phyloP scores from a whole-genome alignment of 2,113 vertebrate species.

The Dermatemys mawii region DNA sequence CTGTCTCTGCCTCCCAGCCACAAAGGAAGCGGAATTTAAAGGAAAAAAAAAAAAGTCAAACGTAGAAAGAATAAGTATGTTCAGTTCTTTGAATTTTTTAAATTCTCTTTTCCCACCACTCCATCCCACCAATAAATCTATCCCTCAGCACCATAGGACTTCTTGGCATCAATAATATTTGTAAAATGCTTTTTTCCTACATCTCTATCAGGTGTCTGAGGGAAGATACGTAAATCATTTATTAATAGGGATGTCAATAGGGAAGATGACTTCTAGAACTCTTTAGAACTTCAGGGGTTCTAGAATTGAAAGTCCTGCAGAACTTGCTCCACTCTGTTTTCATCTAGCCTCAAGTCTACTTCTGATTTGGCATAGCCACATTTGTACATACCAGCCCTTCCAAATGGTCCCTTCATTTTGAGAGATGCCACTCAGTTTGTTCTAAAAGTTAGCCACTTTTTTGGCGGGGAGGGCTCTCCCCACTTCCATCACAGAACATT shows the following conservation, averaged over 20 bases:
- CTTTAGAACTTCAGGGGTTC: background rate
- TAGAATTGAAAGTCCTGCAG: background rate
- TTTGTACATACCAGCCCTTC: background rate
- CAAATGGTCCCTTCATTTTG: background rate
- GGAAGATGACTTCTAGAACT: background rate
- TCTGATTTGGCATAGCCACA: background rate
- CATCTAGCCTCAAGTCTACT: background rate
- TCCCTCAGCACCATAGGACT: conserved; percentile 51
- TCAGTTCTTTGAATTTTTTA: background rate
- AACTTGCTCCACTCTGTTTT: background rate
- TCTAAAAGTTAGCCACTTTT: background rate
- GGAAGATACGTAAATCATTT: conserved; percentile 2
- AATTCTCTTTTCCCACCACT: background rate
- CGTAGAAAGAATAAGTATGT: background rate
- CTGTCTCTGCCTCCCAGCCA: background rate
- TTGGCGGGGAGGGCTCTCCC: background rate
- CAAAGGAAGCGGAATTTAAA: conserved; percentile 36
- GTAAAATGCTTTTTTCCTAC: conserved; percentile 45
- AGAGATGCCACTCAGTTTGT: background rate
- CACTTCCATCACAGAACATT: background rate
- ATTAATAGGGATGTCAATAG: background rate
- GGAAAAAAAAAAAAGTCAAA: background rate
- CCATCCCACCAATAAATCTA: background rate
- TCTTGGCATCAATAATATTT: conserved; percentile 57
- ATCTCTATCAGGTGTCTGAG: conserved; percentile 57